Evolutionary conservation across 2,888 invertebrate genomes (phyloP).

Genomic region (Germaria angustata): DNA sequence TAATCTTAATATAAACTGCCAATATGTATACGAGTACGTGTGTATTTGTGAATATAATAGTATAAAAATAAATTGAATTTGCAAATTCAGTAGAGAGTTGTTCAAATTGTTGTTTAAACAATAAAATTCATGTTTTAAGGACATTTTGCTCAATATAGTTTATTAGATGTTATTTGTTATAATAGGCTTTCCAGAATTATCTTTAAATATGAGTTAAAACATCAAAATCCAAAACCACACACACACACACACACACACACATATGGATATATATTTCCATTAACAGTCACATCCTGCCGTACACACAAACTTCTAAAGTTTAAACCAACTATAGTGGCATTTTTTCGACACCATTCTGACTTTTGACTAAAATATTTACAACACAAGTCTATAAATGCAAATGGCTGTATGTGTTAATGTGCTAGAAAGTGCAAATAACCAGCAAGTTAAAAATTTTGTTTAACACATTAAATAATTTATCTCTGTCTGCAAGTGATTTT

Average conservation of each 20-base stretch:
- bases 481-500: background rate
- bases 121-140: too few species aligned
- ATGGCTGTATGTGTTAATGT: conserved; percentile 27
- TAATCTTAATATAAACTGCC: too few species aligned
- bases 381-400: conserved; percentile 1
- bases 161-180: too few species aligned
- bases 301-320: background rate
- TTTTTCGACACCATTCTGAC: conserved; percentile 11
- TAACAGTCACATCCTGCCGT: background rate
- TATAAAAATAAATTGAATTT: too few species aligned
- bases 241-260: background rate
- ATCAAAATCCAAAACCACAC: conserved; percentile 13
- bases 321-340: conserved; percentile 14
- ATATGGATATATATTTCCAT: background rate
- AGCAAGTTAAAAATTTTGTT: conserved; percentile 39
- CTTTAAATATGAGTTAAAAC: background rate
- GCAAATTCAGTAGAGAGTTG: too few species aligned
- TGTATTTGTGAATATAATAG: too few species aligned
- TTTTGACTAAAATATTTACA: conserved; percentile 33
- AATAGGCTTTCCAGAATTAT: background rate
- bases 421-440: conserved; percentile 28
- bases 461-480: conserved; percentile 17
- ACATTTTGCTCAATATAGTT: too few species aligned
- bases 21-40: too few species aligned
- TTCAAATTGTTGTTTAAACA: too few species aligned